Base-by-base conservation (phyloP, 1,140 invertebrate genomes). In the Nomia melanderi region DNA sequence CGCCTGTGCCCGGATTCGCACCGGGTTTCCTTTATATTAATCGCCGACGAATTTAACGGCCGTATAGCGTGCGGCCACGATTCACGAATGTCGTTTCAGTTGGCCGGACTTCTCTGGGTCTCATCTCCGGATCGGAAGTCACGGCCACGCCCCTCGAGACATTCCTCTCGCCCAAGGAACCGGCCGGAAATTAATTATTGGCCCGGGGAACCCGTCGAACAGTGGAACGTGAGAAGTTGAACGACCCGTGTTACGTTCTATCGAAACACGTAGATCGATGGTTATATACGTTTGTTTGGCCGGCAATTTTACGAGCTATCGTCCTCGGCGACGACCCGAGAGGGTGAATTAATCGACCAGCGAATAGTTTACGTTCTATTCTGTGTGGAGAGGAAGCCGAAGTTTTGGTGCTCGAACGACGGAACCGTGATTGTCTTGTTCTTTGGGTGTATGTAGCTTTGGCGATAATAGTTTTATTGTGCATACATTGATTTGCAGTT, bases 1-100 rank as follows among this genome's bases (percentile, higher is more conserved):
- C 23, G 25, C 47, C 47, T 7, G 39, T n/a, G 50, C 53, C 31
- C 7, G 3, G 31, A 12, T 44, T 44, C 41, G 39, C 12, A 14
- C 17, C 39, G 14, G 41, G 31, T 12, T 75, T 65, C 74, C 6
- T 72, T 86, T 87, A 84, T 86, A 90, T 89, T 89, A 89, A 91
- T 91, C 85, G 86, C 84, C 84, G 77, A 86, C 87, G 79, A 79
- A 87, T 88, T 79, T 90, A 90, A 91, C 89, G 85, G 84, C 76
- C 79, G 84, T 79, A 90, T 91, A 78, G 89, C 89, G 86, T 91
- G 88, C 80, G 71, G 27, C 79, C 80, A 53, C 67, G 44, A 63
- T n/a, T 41, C 17, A 12, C 78, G 82, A 44, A 78, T 72, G 81
- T 82, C 73, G 62, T 83, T 87, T 85, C 78, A 83, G 78, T 77